These are phyloP conservation scores for Rhegmatorhina hoffmannsi DNA, from an alignment of 2,113 vertebrate species.

Conservation along the genomic window DNA sequence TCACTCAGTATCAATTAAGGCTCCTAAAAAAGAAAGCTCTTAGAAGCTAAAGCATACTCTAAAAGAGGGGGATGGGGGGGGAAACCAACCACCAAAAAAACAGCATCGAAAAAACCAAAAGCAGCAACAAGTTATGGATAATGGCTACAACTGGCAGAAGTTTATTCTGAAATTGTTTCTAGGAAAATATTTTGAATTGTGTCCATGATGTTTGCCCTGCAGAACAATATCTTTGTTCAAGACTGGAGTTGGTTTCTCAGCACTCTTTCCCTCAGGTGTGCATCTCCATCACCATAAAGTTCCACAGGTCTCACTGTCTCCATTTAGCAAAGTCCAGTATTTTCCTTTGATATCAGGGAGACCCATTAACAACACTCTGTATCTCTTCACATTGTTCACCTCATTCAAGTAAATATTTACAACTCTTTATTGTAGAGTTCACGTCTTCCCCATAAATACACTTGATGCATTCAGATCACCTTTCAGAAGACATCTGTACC, in stretches of 20 bases:
- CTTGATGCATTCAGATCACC: not conserved
- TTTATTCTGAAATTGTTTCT: not conserved
- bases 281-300: not conserved
- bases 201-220: not conserved
- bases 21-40: not conserved
- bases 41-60: not conserved
- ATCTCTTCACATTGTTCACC: not conserved
- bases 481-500: not conserved
- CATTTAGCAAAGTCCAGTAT: not conserved
- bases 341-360: not conserved
- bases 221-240: not conserved
- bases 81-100: too few species aligned
- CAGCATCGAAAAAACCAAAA: not conserved
- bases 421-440: not conserved
- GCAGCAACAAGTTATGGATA: not conserved
- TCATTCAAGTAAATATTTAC: not conserved
- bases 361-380: not conserved
- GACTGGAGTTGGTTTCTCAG: not conserved
- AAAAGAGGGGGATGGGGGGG: too few species aligned
- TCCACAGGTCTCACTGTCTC: not conserved
- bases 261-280: not conserved
- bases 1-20: not conserved
- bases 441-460: rapidly evolving
- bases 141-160: not conserved
- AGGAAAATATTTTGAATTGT: not conserved